Conservation (phyloP, 2,888 invertebrate species). For the Chesias legatella region DNA sequence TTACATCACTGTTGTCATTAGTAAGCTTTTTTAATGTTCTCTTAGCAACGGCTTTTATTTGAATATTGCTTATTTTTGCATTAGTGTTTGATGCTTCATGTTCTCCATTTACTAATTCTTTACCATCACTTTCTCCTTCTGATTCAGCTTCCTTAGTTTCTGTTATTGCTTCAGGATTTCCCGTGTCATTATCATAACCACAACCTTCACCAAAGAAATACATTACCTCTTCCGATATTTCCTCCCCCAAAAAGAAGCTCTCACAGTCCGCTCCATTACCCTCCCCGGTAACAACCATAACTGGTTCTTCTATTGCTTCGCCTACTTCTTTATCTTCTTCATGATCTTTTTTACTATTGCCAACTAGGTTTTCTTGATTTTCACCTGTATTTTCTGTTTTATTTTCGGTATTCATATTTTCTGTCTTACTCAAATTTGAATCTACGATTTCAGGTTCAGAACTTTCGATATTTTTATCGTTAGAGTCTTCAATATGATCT, state of each 20-base stretch:
- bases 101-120: conserved; percentile 66
- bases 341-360: neutral
- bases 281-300: conserved; percentile 85
- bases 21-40: conserved; percentile 65
- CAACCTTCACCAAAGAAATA: conserved; percentile 86
- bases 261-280: conserved; percentile 85
- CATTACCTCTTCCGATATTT: conserved; percentile 86
- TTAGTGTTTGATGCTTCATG: conserved; percentile 53
- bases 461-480: conserved; percentile 11
- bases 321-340: conserved; percentile 56
- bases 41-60: conserved; percentile 59
- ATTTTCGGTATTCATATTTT: neutral
- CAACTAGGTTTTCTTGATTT: conserved; percentile 6
- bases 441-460: no score
- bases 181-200: conserved; percentile 87
- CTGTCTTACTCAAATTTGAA: no score
- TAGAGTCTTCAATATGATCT: neutral
- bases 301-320: conserved; percentile 87
- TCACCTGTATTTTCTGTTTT: conserved; percentile 17
- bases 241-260: conserved; percentile 81
- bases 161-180: conserved; percentile 79
- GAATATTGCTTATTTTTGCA: conserved; percentile 54
- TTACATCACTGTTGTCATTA: conserved; percentile 58
- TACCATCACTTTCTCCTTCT: conserved; percentile 54
- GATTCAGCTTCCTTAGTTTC: conserved; percentile 46